These are phyloP conservation scores for Drosophila bunnanda DNA, from an alignment of 2,888 invertebrate species.

Conservation along the genomic window DNA sequence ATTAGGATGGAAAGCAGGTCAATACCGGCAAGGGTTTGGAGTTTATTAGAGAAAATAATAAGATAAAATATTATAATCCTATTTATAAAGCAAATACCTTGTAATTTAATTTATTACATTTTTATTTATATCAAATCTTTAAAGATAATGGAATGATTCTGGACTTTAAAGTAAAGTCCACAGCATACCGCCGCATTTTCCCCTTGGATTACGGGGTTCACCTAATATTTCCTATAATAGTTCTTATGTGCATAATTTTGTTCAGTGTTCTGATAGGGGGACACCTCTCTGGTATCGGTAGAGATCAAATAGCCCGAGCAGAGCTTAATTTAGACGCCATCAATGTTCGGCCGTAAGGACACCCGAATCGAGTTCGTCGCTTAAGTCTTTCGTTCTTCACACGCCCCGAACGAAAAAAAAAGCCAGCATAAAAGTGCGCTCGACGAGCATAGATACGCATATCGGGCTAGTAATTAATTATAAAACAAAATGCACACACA, in stretches of 20 bases:
- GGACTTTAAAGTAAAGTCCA: not conserved
- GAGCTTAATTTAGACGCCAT: constrained; percentile 74
- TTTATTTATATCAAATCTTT: no score
- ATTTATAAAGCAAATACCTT: not conserved
- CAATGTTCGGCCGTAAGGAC: constrained; percentile 36
- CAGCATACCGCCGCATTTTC: rapidly evolving
- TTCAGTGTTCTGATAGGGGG: not conserved
- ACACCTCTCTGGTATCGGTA: constrained; percentile 45
- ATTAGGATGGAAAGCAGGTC: not conserved
- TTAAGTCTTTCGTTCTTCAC: constrained; percentile 72
- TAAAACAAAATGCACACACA: constrained; percentile 60
- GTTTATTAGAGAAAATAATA: not conserved
- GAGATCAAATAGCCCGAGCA: constrained; percentile 60
- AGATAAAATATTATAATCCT: no score
- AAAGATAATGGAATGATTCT: no score
- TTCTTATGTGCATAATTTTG: not conserved
- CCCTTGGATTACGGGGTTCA: rapidly evolving
- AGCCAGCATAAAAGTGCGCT: constrained; percentile 58
- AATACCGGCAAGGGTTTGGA: not conserved
- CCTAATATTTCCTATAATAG: not conserved
- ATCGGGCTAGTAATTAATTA: constrained; percentile 64
- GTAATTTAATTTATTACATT: no score
- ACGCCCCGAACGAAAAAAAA: constrained; percentile 14
- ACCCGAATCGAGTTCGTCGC: constrained; percentile 60
- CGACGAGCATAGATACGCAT: constrained; percentile 28